Base-by-base conservation (phyloP, 2,113 vertebrate species). In the Gymnorhina tibicen region DNA sequence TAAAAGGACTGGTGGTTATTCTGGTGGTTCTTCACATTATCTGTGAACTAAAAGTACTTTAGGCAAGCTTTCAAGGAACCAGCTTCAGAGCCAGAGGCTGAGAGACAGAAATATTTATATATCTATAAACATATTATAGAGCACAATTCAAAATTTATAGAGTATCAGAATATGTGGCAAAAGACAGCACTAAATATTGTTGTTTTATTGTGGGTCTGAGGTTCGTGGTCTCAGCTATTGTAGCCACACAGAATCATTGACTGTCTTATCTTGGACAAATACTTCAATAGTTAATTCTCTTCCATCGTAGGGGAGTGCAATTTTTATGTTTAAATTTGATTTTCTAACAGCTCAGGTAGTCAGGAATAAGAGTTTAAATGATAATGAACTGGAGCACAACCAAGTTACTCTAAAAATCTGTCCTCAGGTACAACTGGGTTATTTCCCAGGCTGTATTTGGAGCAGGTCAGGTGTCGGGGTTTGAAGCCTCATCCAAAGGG, bases 231-330 rank as follows among this genome's bases (percentile, higher is more conserved):
- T 70, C 46, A 49, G 56, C 21, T 37, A 0, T 4, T 52, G 39
- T 11, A 41, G 32, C 70, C n/a, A 33, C 32, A 16, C 20, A 78
- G 75, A 47, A 32, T 44, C 26, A 28, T 26, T 44, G 58, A 39
- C 28, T 44, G 22, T 41, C 46, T 66, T 30, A 10, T 22, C 24
- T 46, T 66, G 26, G 15, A 49, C 39, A 32, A 6, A 41, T 33
- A 32, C 42, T 83, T 74, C 42, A 27, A 39, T 72, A 32, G 0
- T 69, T 39, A 33, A 46, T 60, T 59, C 66, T 44, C 20, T 30
- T 63, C 28, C 1, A 4, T 75, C 2, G 0, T 26, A 17, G 21
- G 8, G 22, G 33, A 79, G 4, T 22, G 21, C 3, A 30, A 33
- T 52, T 79, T 85, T 79, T 35, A 26, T 73, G 58, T 27, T 89